These are phyloP conservation scores for Lacanobia oleracea DNA, from an alignment of 2,888 invertebrate genomes.

Conservation along the genomic window DNA sequence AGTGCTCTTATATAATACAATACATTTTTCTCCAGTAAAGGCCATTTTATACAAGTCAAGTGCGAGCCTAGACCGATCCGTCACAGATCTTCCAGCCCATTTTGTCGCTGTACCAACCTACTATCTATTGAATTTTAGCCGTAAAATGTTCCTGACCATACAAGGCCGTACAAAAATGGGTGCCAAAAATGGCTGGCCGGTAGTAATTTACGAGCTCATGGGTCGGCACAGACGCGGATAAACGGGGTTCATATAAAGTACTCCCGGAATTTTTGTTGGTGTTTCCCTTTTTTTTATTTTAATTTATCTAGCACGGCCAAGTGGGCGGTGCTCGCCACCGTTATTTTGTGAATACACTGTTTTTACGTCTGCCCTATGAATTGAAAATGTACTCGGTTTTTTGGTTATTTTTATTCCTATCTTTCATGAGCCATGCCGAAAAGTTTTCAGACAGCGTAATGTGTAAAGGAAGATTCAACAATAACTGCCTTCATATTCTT, in stretches of 20 bases:
- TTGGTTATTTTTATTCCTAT: constrained; percentile 27
- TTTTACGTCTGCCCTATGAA: constrained; percentile 58
- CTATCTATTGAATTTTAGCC: constrained; percentile 68
- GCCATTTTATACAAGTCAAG: constrained; percentile 7
- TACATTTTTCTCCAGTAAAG: background rate
- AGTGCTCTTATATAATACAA: background rate
- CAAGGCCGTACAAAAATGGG: constrained; percentile 70
- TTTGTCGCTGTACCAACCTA: constrained; percentile 51
- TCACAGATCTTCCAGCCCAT: constrained; percentile 45
- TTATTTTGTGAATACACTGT: constrained; percentile 65
- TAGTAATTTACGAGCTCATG: constrained; percentile 74
- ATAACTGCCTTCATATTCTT: constrained; percentile 3
- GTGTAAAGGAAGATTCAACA: background rate
- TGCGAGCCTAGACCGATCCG: constrained; percentile 14
- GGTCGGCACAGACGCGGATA: constrained; percentile 72
- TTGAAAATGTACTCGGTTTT: constrained; percentile 52
- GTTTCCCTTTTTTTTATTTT: constrained; percentile 71
- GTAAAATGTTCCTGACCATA: constrained; percentile 67
- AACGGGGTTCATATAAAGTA: constrained; percentile 77
- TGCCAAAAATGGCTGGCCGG: constrained; percentile 73
- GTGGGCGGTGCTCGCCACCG: constrained; percentile 68
- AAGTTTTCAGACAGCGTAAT: constrained; percentile 36
- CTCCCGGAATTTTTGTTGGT: constrained; percentile 74
- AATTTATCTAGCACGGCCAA: constrained; percentile 78
- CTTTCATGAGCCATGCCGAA: background rate